Percentiles rank a stretch among this genome's conserved stretches.
Evolutionary conservation across 2,113 vertebrate genomes (phyloP).

Genomic region (Colistium nudipinnis): DNA sequence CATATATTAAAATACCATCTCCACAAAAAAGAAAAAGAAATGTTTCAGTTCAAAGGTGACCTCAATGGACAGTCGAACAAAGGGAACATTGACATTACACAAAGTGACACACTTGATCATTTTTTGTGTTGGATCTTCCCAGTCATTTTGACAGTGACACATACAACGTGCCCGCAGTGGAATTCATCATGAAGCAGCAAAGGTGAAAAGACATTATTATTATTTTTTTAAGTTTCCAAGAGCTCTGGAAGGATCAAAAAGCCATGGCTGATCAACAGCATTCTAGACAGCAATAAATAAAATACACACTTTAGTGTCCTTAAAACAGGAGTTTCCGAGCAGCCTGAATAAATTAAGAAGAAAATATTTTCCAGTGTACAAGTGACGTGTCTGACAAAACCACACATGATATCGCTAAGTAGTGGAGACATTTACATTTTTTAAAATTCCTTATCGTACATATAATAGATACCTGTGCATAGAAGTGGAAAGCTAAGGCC

Average conservation of each 20-base stretch:
- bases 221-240: slow-evolving; percentile 15
- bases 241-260: slow-evolving; percentile 59
- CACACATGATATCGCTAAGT: slow-evolving; percentile 63
- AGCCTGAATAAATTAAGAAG: slow-evolving; percentile 74
- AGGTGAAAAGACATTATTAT: slow-evolving; percentile 32
- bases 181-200: slow-evolving; percentile 43
- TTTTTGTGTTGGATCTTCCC: slow-evolving; percentile 34
- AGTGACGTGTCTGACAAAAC: slow-evolving; percentile 62
- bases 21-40: slow-evolving; percentile 82
- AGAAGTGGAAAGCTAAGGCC: slow-evolving; percentile 81
- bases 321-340: slow-evolving; percentile 49
- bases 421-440: slow-evolving; percentile 70
- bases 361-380: slow-evolving; percentile 71
- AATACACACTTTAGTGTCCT: slow-evolving; percentile 50
- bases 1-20: slow-evolving; percentile 99
- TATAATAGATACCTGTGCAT: slow-evolving; percentile 76
- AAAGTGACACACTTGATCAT: slow-evolving; percentile 48
- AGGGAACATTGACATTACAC: slow-evolving; percentile 78
- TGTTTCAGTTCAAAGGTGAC: slow-evolving; percentile 83
- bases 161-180: slow-evolving; percentile 47
- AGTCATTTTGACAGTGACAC: slow-evolving; percentile 53
- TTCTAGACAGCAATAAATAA: slow-evolving; percentile 68
- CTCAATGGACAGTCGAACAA: slow-evolving; percentile 70
- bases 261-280: slow-evolving; percentile 78
- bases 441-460: slow-evolving; percentile 58